Percentiles rank a stretch among this genome's conserved stretches.
These are phyloP conservation scores for Peromyscus eremicus DNA, from an alignment of 2,797 vertebrate species.

Conservation along the genomic window DNA sequence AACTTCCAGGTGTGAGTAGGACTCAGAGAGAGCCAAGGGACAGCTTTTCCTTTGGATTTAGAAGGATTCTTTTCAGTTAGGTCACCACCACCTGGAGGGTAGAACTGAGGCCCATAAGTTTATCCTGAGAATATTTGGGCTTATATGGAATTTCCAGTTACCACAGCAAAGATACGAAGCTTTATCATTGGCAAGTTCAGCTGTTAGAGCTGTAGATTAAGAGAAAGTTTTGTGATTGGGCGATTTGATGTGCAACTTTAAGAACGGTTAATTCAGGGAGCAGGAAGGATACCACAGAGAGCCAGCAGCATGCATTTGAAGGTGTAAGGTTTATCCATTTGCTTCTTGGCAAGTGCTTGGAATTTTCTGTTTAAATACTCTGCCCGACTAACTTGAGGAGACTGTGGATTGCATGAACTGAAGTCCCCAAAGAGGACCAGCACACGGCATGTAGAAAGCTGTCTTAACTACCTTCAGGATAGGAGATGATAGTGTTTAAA, in stretches of 20 bases:
- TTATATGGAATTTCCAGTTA: slow-evolving; percentile 47
- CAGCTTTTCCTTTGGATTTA: slow-evolving; percentile 23
- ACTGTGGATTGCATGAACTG: background rate
- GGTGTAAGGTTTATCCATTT: background rate
- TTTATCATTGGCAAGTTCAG: slow-evolving; percentile 8
- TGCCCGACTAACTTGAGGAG: background rate
- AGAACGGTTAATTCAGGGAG: background rate
- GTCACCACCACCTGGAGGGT: slow-evolving; percentile 22
- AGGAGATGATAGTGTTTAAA: slow-evolving; percentile 29
- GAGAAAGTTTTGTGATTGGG: background rate
- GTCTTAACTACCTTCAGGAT: background rate
- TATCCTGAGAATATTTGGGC: slow-evolving; percentile 19
- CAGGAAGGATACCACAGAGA: background rate
- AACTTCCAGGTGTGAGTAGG: slow-evolving; percentile 48
- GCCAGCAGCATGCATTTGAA: background rate
- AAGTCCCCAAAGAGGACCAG: background rate
- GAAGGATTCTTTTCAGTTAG: slow-evolving; percentile 70
- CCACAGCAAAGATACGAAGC: background rate
- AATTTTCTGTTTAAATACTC: slow-evolving; percentile 43
- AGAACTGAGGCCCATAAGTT: slow-evolving; percentile 13
- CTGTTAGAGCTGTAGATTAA: background rate
- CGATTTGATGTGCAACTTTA: background rate
- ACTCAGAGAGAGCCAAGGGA: slow-evolving; percentile 43
- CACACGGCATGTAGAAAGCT: background rate
- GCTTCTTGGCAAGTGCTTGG: background rate